Base-by-base conservation (phyloP, 2,113 vertebrate genomes). In the Azemiops feae region DNA sequence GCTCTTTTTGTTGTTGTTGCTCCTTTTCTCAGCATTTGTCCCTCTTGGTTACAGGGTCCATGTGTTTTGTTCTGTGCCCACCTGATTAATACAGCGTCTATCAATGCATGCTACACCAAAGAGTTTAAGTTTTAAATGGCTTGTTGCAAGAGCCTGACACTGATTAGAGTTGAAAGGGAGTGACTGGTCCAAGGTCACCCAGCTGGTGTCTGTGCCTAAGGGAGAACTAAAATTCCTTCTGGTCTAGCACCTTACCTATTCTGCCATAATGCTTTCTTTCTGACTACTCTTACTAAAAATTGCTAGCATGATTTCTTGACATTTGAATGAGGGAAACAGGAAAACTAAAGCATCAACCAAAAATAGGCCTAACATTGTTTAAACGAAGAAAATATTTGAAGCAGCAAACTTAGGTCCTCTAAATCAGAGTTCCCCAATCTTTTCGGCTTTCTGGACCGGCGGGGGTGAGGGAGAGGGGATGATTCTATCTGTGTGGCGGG, bases 401-500 rank as follows among this genome's bases (percentile, higher is more conserved):
- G 34, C 3, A 81, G 34, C 34, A 81, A 81, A 39, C 18, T 39
- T 39, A 8, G 4, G 34, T 39, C 16, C 74, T 39, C 74, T 22
- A 81, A 81, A 39, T 18, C 12, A 69, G 64, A n/a, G 30, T n/a
- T n/a, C 64, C 30, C 30, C 64, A 69, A n/a, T 5, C 4, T 69
- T n/a, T 69, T 69, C 14, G 5, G 64, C 11, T 69, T 69, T n/a
- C 4, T 0, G 12, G 12, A n/a, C 11, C 4, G 14, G 12, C 0
- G 30, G 64, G 60, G 27, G 11, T 50, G 47, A 9, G 11, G 1
- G 12, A n/a, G 30, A 16, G 4, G 30, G 4, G n/a, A 57, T 57
- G 55, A 7, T 57, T 69, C 64, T 6, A 2, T 14, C 1, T 16
- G 64, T 5, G 30, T n/a, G 30, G 64, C 0, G 1, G 64, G 4